Evolutionary conservation across 2,797 vertebrate genomes (phyloP), one percentile per base, ranked within the genome.

Genomic region (Coregonus suidteri): DNA sequence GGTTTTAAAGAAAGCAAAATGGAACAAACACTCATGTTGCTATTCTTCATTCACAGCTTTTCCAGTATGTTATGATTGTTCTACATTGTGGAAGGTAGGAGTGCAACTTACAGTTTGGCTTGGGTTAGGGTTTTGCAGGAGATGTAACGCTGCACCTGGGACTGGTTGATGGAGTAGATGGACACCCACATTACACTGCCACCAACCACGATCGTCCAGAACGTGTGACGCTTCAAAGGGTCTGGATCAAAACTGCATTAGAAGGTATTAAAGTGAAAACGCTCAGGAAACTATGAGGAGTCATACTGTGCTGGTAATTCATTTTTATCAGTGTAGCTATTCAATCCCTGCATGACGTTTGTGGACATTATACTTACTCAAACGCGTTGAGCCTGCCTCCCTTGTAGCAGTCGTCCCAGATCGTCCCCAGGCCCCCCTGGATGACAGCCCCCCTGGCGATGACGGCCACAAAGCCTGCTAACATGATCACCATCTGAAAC

Each of bases 71-170:
- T 25, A 53, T 9, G 53, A 71, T 31, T 9, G 35, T 35, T 68
- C 15, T 25, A 3, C 9, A 70, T 41, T 47, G 35, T 52, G 30
- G 37, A 14, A 1, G 13, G 41, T 35, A 71, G 64, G 56, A 74
- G 75, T 18, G 16, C 34, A 0, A 74, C 95, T 96, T 80, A 96
- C 95, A 95, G 88, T 78, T 95, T 95, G 74, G 95, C 95, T 1
- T 96, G 94, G 75, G 84, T 73, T 73, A 94, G 31, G 51, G 89
- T 93, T 86, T 90, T 93, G 85, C 95, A 96, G 74, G 95, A 93
- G 75, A 96, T 93, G 85, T 95, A 96, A 56, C 95, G 94, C 74
- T 96, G 95, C 84, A 96, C 95, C 85, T 96, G 95, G 67, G 95
- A 95, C 84, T 96, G 95, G 82, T 96, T 96, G 79, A 96, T 95